A percentile compares a stretch with the other conserved stretches of the same genome.
These are phyloP conservation scores for Centropyge bicolor DNA, from an alignment of 2,797 vertebrate species.

Conservation along the genomic window DNA sequence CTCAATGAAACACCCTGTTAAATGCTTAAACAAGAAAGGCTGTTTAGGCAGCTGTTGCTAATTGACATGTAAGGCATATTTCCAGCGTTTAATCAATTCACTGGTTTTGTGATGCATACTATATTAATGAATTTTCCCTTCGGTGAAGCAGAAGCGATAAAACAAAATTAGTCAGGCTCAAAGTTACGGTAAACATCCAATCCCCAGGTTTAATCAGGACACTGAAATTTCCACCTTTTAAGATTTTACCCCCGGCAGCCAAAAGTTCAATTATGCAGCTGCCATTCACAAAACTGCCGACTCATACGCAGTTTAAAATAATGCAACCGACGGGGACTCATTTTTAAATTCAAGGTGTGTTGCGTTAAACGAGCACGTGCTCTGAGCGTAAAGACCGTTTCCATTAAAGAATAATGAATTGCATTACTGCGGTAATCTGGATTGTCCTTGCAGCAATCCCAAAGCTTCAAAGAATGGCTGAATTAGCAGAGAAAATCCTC, in stretches of 20 bases:
- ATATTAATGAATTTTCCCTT: slow-evolving; percentile 73
- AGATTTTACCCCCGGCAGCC: slow-evolving; percentile 32
- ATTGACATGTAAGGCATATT: slow-evolving; percentile 75
- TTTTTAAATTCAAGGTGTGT: slow-evolving; percentile 38
- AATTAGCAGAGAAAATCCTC: slow-evolving; percentile 28
- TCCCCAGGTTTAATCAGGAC: slow-evolving; percentile 48
- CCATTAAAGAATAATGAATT: slow-evolving; percentile 55
- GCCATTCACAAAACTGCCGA: slow-evolving; percentile 64
- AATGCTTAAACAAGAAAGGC: slow-evolving; percentile 22
- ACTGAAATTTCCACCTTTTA: slow-evolving; percentile 48
- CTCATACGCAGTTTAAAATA: slow-evolving; percentile 54
- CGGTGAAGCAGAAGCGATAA: slow-evolving; percentile 66
- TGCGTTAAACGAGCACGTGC: slow-evolving; percentile 37
- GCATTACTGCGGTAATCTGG: slow-evolving; percentile 32
- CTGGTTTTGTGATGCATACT: slow-evolving; percentile 61
- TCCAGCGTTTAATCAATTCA: slow-evolving; percentile 64
- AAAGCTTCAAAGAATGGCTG: slow-evolving; percentile 35
- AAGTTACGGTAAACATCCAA: slow-evolving; percentile 66
- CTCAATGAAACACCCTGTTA: slow-evolving; percentile 8
- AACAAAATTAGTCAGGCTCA: slow-evolving; percentile 67
- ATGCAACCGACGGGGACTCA: slow-evolving; percentile 18
- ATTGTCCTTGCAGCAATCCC: slow-evolving; percentile 34
- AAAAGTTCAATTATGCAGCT: slow-evolving; percentile 53
- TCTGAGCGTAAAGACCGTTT: slow-evolving; percentile 38
- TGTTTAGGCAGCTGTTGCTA: slow-evolving; percentile 49